Evolutionary conservation across 2,113 vertebrate genomes (phyloP), one percentile per base, ranked within the genome.

Genomic region (Malurus alboscapulatus): DNA sequence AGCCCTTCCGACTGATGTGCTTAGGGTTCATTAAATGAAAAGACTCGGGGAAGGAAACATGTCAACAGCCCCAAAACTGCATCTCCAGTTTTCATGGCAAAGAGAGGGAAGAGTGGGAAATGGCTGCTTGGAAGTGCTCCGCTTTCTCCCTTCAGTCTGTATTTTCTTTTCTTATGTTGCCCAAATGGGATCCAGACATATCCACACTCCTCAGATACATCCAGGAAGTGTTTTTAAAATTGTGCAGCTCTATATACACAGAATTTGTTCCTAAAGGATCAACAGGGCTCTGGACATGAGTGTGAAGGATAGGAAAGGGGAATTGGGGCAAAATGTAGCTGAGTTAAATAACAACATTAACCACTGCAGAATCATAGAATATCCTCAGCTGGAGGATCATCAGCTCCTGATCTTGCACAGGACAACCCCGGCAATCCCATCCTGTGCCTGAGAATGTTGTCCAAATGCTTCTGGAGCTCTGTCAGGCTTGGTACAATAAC

Each of bases 181-280:
- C 17, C 32, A 74, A 32, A 21, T 1, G 8, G 22, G 36, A 75
- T 18, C 6, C 57, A 36, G 45, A 68, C 1, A 9, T 13, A 47
- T 11, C 13, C 44, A 24, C 22, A 5, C 13, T 12, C 15, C 0
- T 0, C 1, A 38, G 53, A 58, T 3, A 45, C 20, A 14, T 26
- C 7, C 15, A n/a, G 26, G 12, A 18, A 51, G 8, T 18, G 16
- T 48, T 67, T 73, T 18, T 7, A 40, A 8, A 16, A 71, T 42
- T 18, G 6, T 55, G 3, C 2, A 20, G 9, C 6, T 34, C 21
- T 66, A 3, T 21, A n/a, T 3, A 16, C 4, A 19, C 1, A 69
- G 30, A 48, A 48, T 66, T 92, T 74, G 3, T 7, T 66, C 48
- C 42, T 48, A 48, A 74, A 25, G 15, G 14, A 30, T 61, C 13